Evolutionary conservation across 1,140 invertebrate genomes (phyloP).

Genomic region (Sitodiplosis mosellana): DNA sequence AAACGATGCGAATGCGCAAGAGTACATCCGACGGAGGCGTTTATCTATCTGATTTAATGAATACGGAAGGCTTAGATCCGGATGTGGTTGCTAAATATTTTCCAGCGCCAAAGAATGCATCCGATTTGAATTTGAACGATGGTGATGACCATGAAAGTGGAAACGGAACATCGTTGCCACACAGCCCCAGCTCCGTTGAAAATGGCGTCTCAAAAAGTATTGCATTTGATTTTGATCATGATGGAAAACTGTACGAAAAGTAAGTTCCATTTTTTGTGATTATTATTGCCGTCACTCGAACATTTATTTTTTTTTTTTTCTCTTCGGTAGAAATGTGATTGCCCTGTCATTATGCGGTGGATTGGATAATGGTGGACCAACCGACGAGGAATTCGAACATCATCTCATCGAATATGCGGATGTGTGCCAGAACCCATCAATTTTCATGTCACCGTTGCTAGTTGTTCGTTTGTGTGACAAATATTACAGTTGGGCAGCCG

Average conservation of each 20-base stretch:
- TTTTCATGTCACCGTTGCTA: constrained; percentile 68
- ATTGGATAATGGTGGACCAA: constrained; percentile 36
- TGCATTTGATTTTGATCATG: constrained; percentile 70
- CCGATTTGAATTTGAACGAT: constrained; percentile 13
- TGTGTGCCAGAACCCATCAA: constrained; percentile 56
- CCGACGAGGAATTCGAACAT: constrained; percentile 50
- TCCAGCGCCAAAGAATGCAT: constrained; percentile 34
- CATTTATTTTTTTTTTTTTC: no score
- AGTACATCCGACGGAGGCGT: constrained; percentile 63
- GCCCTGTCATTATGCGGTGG: constrained; percentile 68
- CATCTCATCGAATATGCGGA: constrained; percentile 55
- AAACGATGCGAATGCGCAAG: constrained; percentile 48
- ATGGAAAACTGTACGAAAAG: constrained; percentile 43
- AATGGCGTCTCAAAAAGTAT: constrained; percentile 52
- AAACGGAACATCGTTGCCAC: constrained; percentile 80
- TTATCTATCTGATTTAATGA: constrained; percentile 70
- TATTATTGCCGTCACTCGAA: no score
- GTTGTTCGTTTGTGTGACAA: constrained; percentile 75
- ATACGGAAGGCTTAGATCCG: no score
- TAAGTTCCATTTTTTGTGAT: no score
- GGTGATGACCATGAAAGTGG: constrained; percentile 92
- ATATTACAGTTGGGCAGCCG: constrained; percentile 75
- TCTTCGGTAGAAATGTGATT: constrained; percentile 35
- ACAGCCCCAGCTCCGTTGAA: constrained; percentile 73
- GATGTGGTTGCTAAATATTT: no score